Conservation (phyloP, 2,888 invertebrate species). For the Ormyrus nitidulus region DNA sequence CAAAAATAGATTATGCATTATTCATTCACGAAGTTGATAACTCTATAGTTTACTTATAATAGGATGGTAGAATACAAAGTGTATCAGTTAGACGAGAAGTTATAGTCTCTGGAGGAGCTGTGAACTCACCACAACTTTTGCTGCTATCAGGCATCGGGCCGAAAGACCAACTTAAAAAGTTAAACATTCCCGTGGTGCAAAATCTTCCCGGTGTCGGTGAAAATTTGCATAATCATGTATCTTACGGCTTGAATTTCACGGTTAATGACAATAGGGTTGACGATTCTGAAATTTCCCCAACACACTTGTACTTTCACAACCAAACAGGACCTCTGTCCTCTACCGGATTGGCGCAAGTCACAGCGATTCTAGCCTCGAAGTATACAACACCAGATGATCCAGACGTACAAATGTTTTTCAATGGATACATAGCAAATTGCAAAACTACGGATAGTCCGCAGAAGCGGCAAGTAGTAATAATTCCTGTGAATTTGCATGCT, state of each 20-base stretch:
- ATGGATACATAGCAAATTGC: constrained; percentile 80
- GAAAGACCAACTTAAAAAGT: constrained; percentile 77
- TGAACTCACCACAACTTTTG: constrained; percentile 83
- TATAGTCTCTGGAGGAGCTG: constrained; percentile 80
- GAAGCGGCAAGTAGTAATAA: constrained; percentile 70
- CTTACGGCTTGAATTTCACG: constrained; percentile 78
- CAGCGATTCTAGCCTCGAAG: constrained; percentile 80
- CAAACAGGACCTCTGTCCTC: constrained; percentile 80
- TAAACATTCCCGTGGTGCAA: constrained; percentile 79
- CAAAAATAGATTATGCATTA: too few species aligned
- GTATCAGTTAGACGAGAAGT: constrained; percentile 73
- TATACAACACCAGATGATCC: constrained; percentile 80
- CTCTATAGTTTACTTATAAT: constrained; percentile 30
- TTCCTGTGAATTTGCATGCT: constrained; percentile 81
- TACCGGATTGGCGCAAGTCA: constrained; percentile 83
- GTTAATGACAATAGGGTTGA: constrained; percentile 75
- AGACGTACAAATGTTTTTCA: constrained; percentile 82
- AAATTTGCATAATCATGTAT: constrained; percentile 83
- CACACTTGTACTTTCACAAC: constrained; percentile 74
- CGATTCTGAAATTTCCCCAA: constrained; percentile 47
- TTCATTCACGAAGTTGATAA: constrained; percentile 13
- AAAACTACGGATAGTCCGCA: constrained; percentile 60
- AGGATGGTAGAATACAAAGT: constrained; percentile 59
- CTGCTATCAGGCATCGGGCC: constrained; percentile 83
- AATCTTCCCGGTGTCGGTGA: constrained; percentile 83